Conservation (phyloP, 1,140 invertebrate species). For the Delia radicum region DNA sequence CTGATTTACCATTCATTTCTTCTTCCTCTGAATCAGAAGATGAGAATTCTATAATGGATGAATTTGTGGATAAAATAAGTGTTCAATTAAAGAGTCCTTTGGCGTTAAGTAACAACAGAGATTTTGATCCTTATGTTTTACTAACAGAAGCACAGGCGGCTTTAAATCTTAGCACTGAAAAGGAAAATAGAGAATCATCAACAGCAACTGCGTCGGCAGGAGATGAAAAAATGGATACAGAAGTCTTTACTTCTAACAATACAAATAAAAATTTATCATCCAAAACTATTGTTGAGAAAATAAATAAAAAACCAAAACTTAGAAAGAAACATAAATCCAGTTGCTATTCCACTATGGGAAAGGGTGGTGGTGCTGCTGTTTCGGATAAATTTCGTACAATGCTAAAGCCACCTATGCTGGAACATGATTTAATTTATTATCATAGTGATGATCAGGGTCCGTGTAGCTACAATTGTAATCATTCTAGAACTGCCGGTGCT, state of each 20-base stretch:
- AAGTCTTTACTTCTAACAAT: background rate
- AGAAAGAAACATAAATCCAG: background rate
- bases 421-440: conserved; percentile 5
- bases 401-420: background rate
- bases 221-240: background rate
- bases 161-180: background rate
- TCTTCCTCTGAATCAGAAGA: conserved; percentile 7
- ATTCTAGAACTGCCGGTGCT: background rate
- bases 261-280: background rate
- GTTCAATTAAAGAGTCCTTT: background rate
- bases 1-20: background rate
- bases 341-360: background rate
- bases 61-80: background rate
- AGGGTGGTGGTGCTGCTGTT: background rate
- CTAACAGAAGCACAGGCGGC: conserved; percentile 6
- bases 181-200: too few species aligned
- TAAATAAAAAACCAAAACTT: background rate
- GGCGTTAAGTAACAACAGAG: background rate
- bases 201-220: too few species aligned
- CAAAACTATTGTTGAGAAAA: background rate
- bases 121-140: conserved; percentile 9
- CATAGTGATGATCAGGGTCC: background rate
- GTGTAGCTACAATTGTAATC: conserved; percentile 1
- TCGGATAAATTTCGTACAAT: too few species aligned
- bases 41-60: background rate